phyloP scores from a whole-genome alignment of 2,888 invertebrate species.

The Apoda limacodes region DNA sequence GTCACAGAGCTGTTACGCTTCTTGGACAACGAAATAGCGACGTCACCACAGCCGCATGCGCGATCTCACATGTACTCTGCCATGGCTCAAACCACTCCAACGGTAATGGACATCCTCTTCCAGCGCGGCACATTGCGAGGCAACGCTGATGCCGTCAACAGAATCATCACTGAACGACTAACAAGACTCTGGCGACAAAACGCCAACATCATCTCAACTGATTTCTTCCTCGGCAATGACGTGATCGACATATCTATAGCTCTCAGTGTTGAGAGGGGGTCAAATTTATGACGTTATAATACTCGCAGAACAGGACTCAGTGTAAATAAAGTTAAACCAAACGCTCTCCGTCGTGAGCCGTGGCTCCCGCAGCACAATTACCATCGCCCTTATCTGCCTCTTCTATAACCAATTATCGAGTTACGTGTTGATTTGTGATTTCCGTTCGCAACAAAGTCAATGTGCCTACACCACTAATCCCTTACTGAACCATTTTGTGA shows the following conservation, averaged over 20 bases:
- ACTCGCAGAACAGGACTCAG: constrained; percentile 39
- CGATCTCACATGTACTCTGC: constrained; percentile 71
- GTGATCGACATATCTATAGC: constrained; percentile 75
- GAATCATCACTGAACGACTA: constrained; percentile 77
- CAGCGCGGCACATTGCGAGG: constrained; percentile 71
- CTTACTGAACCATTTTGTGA: too few species aligned
- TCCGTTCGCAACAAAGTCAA: constrained; percentile 23
- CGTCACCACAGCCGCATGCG: constrained; percentile 44
- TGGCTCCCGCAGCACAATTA: constrained; percentile 32
- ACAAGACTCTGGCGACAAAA: constrained; percentile 73
- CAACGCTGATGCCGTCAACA: constrained; percentile 76
- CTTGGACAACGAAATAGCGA: constrained; percentile 48
- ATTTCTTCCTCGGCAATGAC: constrained; percentile 79
- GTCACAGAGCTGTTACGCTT: constrained; percentile 42
- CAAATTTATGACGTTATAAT: constrained; percentile 50
- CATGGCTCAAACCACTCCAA: constrained; percentile 82
- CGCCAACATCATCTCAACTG: constrained; percentile 79
- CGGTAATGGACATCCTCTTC: constrained; percentile 71
- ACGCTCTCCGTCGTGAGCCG: constrained; percentile 24
- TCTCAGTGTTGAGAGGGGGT: constrained; percentile 50
- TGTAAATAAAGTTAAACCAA: constrained; percentile 25
- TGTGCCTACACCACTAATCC: constrained; percentile 41
- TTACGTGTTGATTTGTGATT: constrained; percentile 25
- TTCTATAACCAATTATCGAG: constrained; percentile 30
- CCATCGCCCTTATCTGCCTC: constrained; percentile 20